Evolutionary conservation across 2,888 invertebrate species (phyloP), one percentile per base, ranked within the genome.

Genomic region (Nomada lathburiana): DNA sequence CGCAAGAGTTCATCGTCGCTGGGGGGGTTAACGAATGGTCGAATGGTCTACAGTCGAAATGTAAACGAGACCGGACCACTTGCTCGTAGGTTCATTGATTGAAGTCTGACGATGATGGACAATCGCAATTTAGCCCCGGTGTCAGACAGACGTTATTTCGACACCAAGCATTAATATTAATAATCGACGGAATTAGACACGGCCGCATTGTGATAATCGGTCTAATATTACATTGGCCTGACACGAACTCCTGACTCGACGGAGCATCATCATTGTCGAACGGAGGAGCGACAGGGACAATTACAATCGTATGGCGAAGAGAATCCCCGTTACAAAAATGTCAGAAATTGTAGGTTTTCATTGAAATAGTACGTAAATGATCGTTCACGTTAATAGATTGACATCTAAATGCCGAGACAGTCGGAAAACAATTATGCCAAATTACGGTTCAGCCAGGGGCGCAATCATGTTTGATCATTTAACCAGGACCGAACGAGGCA

Each of bases 401-500:
- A 42, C 20, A 18, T 55, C 20, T 55, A 68, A 47, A 70, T 59
- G 62, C 60, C 23, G 13, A 2, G 47, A 4, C 29, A 60, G 60
- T 20, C 47, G 44, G 47, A 20, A 69, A 80, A 73, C 67, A 83
- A 83, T 82, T 83, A 82, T 82, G 64, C n/a, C 50, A 44, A 44
- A 68, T 69, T 64, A 69, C 50, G 36, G 53, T 71, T 16, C 65
- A 42, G 65, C 55, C 47, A 50, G 60, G 47, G 50, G 52, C 60
- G 29, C 72, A 82, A 82, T 82, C 82, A 50, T 64, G 79, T 62
- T 50, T 82, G 68, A 82, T 60, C 72, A 44, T 82, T 73, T 74
- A 81, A 80, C 68, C 78, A 62, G 70, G 59, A 26, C 76, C 82
- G 73, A 82, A 60, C 63, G 76, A 81, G 82, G 76, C 82, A 76